Evolutionary conservation across 2,888 invertebrate species (phyloP).

Genomic region (Cryptocephalus moraei): DNA sequence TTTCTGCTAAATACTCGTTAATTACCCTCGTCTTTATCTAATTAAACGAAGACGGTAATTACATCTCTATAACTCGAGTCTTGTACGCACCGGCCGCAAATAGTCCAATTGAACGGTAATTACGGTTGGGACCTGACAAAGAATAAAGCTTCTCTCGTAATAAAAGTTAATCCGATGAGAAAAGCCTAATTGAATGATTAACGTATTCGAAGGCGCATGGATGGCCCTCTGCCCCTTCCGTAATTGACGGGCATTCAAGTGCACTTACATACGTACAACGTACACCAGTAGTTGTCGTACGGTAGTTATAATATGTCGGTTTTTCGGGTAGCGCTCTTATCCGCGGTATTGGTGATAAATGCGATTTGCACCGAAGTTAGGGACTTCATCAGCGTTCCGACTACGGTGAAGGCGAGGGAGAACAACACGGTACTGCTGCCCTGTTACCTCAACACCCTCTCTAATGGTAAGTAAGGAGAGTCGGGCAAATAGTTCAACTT

Average conservation of each 20-base stretch:
- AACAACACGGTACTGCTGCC: conserved; percentile 71
- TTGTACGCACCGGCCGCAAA: neutral
- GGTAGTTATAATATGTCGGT: conserved; percentile 1
- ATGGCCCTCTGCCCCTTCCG: conserved; percentile 13
- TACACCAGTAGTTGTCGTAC: conserved; percentile 1
- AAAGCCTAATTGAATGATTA: conserved; percentile 13
- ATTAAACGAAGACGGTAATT: too few species aligned
- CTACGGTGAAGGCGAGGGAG: conserved; percentile 64
- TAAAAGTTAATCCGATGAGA: conserved; percentile 11
- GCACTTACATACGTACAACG: neutral
- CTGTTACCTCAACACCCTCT: conserved; percentile 58
- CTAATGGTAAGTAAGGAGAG: conserved; percentile 39
- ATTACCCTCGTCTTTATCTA: too few species aligned
- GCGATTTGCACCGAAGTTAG: conserved; percentile 3
- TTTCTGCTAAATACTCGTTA: too few species aligned
- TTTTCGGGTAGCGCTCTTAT: neutral
- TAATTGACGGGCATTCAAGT: conserved; percentile 19
- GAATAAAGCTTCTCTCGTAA: conserved; percentile 8
- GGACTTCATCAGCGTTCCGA: conserved; percentile 58
- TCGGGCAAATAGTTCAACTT: too few species aligned
- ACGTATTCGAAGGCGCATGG: conserved; percentile 10
- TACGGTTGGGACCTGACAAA: conserved; percentile 8
- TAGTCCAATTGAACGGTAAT: conserved; percentile 11
- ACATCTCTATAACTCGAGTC: neutral
- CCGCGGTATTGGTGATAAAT: too few species aligned